These are phyloP conservation scores for Erebia ligea DNA, from an alignment of 2,888 invertebrate genomes.

Conservation along the genomic window DNA sequence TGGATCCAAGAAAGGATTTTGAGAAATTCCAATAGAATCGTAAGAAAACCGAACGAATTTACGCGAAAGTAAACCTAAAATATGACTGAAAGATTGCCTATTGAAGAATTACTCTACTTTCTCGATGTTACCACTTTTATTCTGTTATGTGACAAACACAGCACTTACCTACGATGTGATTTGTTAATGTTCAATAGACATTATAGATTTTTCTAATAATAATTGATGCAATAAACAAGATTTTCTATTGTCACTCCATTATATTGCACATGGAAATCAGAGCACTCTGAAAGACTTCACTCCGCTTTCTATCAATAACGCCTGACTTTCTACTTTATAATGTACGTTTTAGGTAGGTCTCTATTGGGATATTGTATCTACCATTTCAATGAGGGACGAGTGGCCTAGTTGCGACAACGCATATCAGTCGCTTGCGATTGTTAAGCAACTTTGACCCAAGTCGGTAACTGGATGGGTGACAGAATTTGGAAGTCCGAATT, in stretches of 20 bases:
- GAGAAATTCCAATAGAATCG: too few relatives aligned
- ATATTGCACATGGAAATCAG: conserved; percentile 18
- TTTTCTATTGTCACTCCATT: conserved; percentile 17
- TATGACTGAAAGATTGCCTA: background rate
- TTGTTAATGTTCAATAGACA: conserved; percentile 12
- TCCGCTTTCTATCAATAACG: conserved; percentile 13
- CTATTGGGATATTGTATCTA: background rate
- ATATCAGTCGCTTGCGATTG: too few relatives aligned
- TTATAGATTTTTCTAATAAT: conserved; percentile 11
- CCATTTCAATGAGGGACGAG: too few relatives aligned
- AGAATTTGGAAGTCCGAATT: too few relatives aligned
- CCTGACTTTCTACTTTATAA: conserved; percentile 9
- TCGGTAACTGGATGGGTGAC: too few relatives aligned
- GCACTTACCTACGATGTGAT: background rate
- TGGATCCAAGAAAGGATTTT: too few relatives aligned
- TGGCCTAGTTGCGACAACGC: too few relatives aligned
- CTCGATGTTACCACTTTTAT: background rate
- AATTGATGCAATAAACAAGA: conserved; percentile 12
- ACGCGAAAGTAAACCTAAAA: background rate
- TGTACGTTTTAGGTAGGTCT: background rate
- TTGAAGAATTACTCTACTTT: background rate
- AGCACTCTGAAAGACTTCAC: background rate
- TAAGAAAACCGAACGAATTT: too few relatives aligned
- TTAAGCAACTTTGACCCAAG: too few relatives aligned
- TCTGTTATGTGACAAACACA: background rate